These are phyloP conservation scores for Platypus cylindrus DNA, from an alignment of 2,888 invertebrate genomes.

Conservation along the genomic window DNA sequence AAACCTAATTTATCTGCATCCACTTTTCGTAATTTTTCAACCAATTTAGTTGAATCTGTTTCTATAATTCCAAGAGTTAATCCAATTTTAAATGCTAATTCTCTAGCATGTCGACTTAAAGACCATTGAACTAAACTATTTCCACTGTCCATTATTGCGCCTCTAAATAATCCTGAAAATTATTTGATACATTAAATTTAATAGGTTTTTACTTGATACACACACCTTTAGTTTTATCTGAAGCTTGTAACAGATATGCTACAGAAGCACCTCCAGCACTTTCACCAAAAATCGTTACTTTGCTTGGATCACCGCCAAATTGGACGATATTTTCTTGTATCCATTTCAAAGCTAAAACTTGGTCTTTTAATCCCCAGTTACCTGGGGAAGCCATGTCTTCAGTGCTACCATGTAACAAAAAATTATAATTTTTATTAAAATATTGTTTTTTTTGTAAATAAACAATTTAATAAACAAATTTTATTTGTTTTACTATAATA, in stretches of 20 bases:
- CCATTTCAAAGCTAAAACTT: conserved; percentile 21
- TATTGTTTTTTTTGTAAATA: too few species aligned
- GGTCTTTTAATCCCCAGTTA: conserved; percentile 22
- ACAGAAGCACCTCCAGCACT: conserved; percentile 21
- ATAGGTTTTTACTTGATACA: neutral
- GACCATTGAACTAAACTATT: conserved; percentile 19
- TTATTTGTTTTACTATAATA: too few species aligned
- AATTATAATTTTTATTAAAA: too few species aligned
- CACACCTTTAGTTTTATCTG: conserved; percentile 15
- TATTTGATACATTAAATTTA: neutral
- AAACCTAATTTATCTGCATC: conserved; percentile 12
- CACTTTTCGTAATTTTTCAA: conserved; percentile 15
- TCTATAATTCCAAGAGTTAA: conserved; percentile 12
- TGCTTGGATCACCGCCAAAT: too few species aligned
- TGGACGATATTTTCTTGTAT: conserved; percentile 19
- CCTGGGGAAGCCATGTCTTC: conserved; percentile 19
- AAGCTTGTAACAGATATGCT: conserved; percentile 18
- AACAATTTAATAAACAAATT: too few species aligned
- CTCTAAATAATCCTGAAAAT: conserved; percentile 19
- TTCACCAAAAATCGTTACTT: conserved; percentile 20
- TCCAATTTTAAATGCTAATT: conserved; percentile 14
- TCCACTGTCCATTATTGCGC: conserved; percentile 23
- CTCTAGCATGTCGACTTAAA: conserved; percentile 12
- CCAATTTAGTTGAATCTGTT: conserved; percentile 10
- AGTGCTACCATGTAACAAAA: conserved; percentile 9